A percentile compares a stretch with the other conserved stretches of the same genome.
Evolutionary conservation across 2,113 vertebrate species (phyloP).

Genomic region (Uropsilus gracilis): DNA sequence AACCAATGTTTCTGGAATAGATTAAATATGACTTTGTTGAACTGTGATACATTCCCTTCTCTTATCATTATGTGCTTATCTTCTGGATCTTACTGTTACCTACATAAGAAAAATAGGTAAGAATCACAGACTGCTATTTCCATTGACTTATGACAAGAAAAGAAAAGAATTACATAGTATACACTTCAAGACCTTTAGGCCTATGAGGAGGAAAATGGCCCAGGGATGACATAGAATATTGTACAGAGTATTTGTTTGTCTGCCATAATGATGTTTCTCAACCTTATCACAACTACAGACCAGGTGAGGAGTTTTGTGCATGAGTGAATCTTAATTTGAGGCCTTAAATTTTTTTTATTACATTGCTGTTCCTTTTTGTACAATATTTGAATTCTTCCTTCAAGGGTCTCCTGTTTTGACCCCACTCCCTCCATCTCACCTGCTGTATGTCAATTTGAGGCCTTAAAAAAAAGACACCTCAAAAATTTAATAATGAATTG

Average conservation of each 20-base stretch:
- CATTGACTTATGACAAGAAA: background rate
- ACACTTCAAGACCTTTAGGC: background rate
- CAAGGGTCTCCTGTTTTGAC: too few species aligned
- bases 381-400: too few species aligned
- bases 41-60: background rate
- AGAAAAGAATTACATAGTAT: background rate
- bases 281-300: background rate
- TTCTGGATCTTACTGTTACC: constrained; percentile 5
- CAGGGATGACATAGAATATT: background rate
- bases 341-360: too few species aligned
- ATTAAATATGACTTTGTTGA: background rate
- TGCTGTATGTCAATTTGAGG: too few species aligned
- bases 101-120: background rate
- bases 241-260: background rate
- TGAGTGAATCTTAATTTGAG: background rate
- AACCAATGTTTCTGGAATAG: background rate
- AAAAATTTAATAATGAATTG: constrained; percentile 7
- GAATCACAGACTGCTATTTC: background rate
- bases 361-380: too few species aligned
- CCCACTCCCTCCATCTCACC: too few species aligned
- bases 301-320: background rate
- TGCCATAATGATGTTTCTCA: background rate
- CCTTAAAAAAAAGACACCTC: background rate
- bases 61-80: background rate
- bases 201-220: background rate